Evolutionary conservation across 2,797 vertebrate species (phyloP).

Genomic region (Sebastes goodei): DNA sequence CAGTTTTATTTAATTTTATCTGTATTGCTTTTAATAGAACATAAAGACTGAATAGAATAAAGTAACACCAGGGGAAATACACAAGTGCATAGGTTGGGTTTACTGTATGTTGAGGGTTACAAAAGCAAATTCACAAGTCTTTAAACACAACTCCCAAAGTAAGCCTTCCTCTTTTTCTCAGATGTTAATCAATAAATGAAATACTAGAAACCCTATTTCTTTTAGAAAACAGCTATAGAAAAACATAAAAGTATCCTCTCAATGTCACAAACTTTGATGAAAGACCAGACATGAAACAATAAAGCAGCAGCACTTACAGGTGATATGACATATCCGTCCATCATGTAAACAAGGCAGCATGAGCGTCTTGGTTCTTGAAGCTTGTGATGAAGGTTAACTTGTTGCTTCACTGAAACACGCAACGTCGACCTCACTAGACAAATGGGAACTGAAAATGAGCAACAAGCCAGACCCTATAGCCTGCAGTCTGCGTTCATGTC

Average conservation of each 20-base stretch:
- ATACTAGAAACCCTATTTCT: not conserved
- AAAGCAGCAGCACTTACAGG: slow-evolving; percentile 84
- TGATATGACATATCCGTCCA: slow-evolving; percentile 94
- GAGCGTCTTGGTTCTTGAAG: slow-evolving; percentile 67
- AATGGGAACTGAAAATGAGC: slow-evolving; percentile 77
- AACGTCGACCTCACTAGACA: slow-evolving; percentile 52
- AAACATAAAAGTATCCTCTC: not conserved
- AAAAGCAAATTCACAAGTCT: not conserved
- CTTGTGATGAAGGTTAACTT: slow-evolving; percentile 43
- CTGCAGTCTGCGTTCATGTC: slow-evolving; percentile 20
- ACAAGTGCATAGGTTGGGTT: not conserved
- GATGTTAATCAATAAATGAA: not conserved
- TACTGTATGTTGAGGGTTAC: not conserved
- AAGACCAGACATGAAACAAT: not conserved
- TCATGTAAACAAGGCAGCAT: slow-evolving; percentile 91
- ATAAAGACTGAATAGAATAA: not conserved
- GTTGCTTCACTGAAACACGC: slow-evolving; percentile 60
- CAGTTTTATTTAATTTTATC: not conserved
- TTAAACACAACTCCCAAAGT: not conserved
- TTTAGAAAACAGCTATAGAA: not conserved
- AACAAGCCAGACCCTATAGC: slow-evolving; percentile 42
- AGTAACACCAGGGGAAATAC: not conserved
- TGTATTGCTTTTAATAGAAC: not conserved
- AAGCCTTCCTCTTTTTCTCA: not conserved
- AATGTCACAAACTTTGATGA: not conserved